Evolutionary conservation across 2,888 invertebrate species (phyloP).

Genomic region (Rhingia campestris): DNA sequence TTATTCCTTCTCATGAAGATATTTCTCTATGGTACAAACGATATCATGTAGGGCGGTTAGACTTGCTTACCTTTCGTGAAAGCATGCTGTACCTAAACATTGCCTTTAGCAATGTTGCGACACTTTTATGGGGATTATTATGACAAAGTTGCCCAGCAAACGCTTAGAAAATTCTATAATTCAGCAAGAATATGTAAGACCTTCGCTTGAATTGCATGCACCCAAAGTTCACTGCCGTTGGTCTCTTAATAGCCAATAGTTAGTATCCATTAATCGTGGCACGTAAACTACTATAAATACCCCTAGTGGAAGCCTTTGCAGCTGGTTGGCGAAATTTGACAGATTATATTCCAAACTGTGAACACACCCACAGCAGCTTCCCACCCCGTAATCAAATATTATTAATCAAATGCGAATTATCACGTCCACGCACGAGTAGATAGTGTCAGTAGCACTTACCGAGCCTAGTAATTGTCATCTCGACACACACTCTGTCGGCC

Average conservation of each 20-base stretch:
- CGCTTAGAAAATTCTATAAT: too few species aligned
- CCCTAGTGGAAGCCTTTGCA: background rate
- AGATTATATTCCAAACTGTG: constrained; percentile 31
- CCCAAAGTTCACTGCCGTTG: background rate
- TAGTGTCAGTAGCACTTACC: constrained; percentile 73
- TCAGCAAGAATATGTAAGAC: too few species aligned
- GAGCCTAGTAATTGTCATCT: constrained; percentile 70
- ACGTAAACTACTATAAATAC: constrained; percentile 8
- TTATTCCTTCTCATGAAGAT: too few species aligned
- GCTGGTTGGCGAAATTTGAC: constrained; percentile 31
- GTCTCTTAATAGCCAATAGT: background rate
- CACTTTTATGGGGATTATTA: too few species aligned
- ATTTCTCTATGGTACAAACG: too few species aligned
- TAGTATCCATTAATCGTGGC: constrained; percentile 15
- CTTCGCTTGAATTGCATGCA: too few species aligned
- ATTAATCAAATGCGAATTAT: constrained; percentile 74
- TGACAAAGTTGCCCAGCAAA: too few species aligned
- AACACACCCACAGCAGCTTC: constrained; percentile 35
- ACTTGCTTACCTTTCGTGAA: too few species aligned
- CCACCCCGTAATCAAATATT: constrained; percentile 60
- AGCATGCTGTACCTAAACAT: too few species aligned
- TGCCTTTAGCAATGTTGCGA: too few species aligned
- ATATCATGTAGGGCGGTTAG: too few species aligned
- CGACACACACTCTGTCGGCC: constrained; percentile 26
- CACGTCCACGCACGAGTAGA: constrained; percentile 69